Evolutionary conservation across 2,797 vertebrate species (phyloP), one percentile per base, ranked within the genome.

Genomic region (Vireo griseus): DNA sequence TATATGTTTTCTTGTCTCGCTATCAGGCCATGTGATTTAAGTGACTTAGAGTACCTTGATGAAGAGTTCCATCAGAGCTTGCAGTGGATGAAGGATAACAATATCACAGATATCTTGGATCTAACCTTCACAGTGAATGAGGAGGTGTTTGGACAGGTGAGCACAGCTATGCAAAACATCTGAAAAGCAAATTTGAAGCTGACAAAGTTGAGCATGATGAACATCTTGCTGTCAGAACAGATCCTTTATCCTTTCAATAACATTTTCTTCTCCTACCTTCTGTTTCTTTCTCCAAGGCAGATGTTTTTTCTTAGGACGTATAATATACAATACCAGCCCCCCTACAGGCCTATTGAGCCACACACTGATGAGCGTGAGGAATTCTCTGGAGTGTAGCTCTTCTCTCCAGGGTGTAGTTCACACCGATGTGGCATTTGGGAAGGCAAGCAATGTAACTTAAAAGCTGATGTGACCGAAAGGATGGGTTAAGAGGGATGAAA

Each of bases 71-170:
- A 99, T 94, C 99, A 99, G 93, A 99, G 99, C 72, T 98, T 99
- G 95, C 99, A 99, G 90, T 99, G 99, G 99, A 99, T 99, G 99
- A 99, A 99, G 91, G 99, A 99, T 96, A 99, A 99, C 39, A 98
- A 99, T 95, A 99, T 99, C 96, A 99, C 99, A 8, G 99, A 99
- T 93, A 99, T 99, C 92, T 97, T 99, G 65, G 99, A 99, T 95
- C 98, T 99, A 88, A 99, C 99, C 69, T 99, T 99, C 96, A 99
- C 99, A 2, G 99, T 99, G 85, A 99, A 99, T 0, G 99, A 99
- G 97, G 99, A 99, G 96, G 99, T 99, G 88, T 99, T 99, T 97
- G 99, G 99, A 94, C 99, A 99, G 99, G 99, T 99, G 93, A 97
- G 97, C 96, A 67, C 24, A 58, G 73, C 40, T 89, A 84, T 80